A percentile compares a stretch with the other conserved stretches of the same genome.
phyloP scores from a whole-genome alignment of 1,140 invertebrate genomes.

The Wasmannia auropunctata region DNA sequence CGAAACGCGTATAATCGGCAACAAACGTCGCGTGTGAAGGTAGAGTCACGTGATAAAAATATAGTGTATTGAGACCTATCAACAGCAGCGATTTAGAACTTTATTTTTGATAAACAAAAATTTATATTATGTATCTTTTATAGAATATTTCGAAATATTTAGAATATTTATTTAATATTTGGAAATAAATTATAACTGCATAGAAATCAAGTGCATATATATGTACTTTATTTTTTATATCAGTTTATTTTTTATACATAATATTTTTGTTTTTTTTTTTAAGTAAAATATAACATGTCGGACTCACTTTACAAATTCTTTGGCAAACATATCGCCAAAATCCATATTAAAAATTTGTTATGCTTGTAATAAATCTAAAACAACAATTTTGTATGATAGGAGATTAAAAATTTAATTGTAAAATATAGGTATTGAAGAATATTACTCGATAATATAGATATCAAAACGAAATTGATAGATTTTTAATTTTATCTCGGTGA shows the following conservation, averaged over 20 bases:
- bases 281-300: background rate
- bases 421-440: background rate
- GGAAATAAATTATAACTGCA: background rate
- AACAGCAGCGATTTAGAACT: background rate
- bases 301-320: background rate
- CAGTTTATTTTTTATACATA: background rate
- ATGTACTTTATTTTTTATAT: background rate
- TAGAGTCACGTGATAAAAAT: background rate
- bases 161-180: no score
- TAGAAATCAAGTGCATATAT: background rate
- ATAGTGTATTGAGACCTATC: background rate
- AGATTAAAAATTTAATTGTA: background rate
- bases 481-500: background rate
- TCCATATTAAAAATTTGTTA: background rate
- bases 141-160: background rate
- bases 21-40: slow-evolving; percentile 2
- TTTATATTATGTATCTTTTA: background rate
- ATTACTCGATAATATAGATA: background rate
- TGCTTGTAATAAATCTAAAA: background rate
- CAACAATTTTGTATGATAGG: background rate
- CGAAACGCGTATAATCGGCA: background rate
- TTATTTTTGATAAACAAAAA: background rate
- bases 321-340: background rate
- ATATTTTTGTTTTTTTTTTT: background rate
- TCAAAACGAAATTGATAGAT: background rate